Percentiles rank a stretch among this genome's conserved stretches.
Evolutionary conservation across 2,888 invertebrate genomes (phyloP).

Genomic region (Calliphora vomitoria): DNA sequence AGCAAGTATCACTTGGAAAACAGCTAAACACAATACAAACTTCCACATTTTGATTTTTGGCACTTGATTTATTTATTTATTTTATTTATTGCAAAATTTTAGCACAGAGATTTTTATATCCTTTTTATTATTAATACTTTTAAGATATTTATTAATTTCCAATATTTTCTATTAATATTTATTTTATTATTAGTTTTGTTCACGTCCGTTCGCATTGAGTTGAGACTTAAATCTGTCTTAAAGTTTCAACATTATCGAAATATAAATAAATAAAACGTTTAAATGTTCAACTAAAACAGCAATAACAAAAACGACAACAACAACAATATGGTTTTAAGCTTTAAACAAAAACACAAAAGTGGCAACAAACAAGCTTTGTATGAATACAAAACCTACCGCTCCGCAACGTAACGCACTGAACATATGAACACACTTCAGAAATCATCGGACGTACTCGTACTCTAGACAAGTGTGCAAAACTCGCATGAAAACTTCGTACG

Average conservation of each 20-base stretch:
- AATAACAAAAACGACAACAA: conserved; percentile 53
- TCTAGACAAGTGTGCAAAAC: conserved; percentile 37
- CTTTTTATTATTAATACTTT: conserved; percentile 13
- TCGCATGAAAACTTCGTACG: neutral
- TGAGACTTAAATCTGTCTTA: conserved; percentile 76
- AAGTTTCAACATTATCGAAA: conserved; percentile 74
- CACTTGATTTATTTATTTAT: conserved; percentile 46
- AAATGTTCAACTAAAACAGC: conserved; percentile 37
- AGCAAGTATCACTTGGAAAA: conserved; percentile 76
- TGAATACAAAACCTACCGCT: neutral
- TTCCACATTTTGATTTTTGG: conserved; percentile 77
- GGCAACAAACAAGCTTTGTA: conserved; percentile 63
- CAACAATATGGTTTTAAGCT: conserved; percentile 71
- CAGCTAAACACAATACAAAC: conserved; percentile 75
- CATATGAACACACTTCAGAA: conserved; percentile 1
- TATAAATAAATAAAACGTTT: conserved; percentile 75
- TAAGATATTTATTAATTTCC: conserved; percentile 10
- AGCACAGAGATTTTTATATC: conserved; percentile 57
- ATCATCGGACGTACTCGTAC: neutral
- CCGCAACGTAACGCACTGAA: neutral
- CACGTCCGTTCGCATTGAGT: conserved; percentile 74
- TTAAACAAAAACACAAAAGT: conserved; percentile 52
- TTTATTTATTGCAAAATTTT: conserved; percentile 52
- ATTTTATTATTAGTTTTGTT: conserved; percentile 17
- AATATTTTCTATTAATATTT: conserved; percentile 29